phyloP scores from a whole-genome alignment of 2,797 vertebrate genomes.

The Pipistrellus pygmaeus region DNA sequence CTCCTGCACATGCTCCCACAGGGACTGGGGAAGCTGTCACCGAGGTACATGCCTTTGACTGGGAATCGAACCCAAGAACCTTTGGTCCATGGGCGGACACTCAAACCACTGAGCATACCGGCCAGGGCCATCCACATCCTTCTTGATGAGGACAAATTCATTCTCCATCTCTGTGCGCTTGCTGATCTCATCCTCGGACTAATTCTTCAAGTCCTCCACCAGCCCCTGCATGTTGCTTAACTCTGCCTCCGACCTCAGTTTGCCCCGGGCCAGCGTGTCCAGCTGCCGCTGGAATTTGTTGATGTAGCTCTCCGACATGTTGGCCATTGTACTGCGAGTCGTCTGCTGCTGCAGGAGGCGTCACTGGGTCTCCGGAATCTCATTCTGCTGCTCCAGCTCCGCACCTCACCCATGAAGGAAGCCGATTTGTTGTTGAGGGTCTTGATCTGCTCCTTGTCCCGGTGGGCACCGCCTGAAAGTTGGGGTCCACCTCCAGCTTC shows the following conservation, averaged over 20 bases:
- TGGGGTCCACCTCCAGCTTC: too few species aligned
- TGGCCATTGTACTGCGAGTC: too few species aligned
- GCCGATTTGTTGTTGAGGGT: neutral
- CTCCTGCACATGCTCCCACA: too few species aligned
- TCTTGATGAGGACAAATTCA: slow-evolving; percentile 97
- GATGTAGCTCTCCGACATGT: too few species aligned
- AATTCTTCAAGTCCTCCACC: slow-evolving; percentile 94
- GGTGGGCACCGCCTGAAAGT: too few species aligned
- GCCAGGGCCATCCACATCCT: slow-evolving; percentile 93
- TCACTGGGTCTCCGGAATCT: slow-evolving; percentile 97
- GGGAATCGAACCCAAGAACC: neutral
- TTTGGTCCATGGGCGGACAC: neutral
- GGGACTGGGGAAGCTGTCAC: neutral
- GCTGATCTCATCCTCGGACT: slow-evolving; percentile 98
- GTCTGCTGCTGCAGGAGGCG: slow-evolving; percentile 89
- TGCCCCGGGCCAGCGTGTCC: too few species aligned
- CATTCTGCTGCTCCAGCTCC: slow-evolving; percentile 97
- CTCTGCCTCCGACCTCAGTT: too few species aligned
- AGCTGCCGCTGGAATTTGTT: too few species aligned
- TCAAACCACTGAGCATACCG: neutral
- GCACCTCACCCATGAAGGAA: slow-evolving; percentile 87
- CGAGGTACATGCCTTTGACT: neutral
- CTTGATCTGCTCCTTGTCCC: too few species aligned
- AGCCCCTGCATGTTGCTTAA: neutral
- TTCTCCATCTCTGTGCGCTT: slow-evolving; percentile 96